A percentile compares a stretch with the other conserved stretches of the same genome.
Conservation (phyloP, 2,888 invertebrate species). For the Mythimna albipuncta region DNA sequence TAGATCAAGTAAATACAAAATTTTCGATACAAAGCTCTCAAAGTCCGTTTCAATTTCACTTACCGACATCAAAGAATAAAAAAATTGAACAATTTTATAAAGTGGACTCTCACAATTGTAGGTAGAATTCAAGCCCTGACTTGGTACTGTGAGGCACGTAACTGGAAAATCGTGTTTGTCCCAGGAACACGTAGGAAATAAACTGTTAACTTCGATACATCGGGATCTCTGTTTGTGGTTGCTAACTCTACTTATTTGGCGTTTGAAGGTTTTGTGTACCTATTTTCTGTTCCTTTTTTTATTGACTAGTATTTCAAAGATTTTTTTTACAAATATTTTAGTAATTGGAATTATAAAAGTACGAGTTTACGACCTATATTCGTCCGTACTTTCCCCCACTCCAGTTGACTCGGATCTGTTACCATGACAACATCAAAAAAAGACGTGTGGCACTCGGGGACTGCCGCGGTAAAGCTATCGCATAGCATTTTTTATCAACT, state of each 20-base stretch:
- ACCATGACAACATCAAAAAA: too few species aligned
- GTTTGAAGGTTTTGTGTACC: constrained; percentile 22
- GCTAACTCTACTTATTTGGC: constrained; percentile 52
- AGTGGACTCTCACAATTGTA: constrained; percentile 59
- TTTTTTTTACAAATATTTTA: neutral
- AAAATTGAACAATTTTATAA: constrained; percentile 68
- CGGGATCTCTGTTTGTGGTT: constrained; percentile 59
- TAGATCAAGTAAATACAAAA: constrained; percentile 51
- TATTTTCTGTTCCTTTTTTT: constrained; percentile 15
- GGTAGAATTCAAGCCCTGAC: constrained; percentile 48
- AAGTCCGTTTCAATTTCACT: constrained; percentile 62
- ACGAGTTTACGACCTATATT: neutral
- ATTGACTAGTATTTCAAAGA: neutral
- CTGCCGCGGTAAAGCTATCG: too few species aligned
- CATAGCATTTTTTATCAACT: too few species aligned
- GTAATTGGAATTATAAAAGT: neutral
- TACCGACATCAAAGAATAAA: constrained; percentile 56
- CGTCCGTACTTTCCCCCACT: too few species aligned
- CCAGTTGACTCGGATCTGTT: too few species aligned
- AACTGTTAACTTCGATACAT: constrained; percentile 83
- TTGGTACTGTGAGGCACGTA: constrained; percentile 78
- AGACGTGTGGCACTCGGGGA: too few species aligned
- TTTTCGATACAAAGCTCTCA: constrained; percentile 45
- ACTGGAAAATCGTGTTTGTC: constrained; percentile 83
- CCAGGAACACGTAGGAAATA: constrained; percentile 83